A percentile compares a stretch with the other conserved stretches of the same genome.
Evolutionary conservation across 1,140 invertebrate species (phyloP).

Genomic region (Drosophila quadrilineata): DNA sequence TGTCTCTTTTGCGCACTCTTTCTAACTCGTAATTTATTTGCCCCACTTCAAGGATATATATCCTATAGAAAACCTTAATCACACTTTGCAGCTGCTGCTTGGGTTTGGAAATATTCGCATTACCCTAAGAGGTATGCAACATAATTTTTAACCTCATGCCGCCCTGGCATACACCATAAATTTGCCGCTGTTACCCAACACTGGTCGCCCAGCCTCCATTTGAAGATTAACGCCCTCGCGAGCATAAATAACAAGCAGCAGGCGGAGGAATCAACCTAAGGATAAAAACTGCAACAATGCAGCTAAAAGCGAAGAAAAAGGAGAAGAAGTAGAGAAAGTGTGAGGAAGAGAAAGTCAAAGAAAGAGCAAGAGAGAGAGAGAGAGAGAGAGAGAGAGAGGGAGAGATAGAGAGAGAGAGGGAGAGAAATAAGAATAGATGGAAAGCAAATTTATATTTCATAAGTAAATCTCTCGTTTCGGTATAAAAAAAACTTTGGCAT

Average conservation of each 20-base stretch:
- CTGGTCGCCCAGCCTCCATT: constrained; percentile 28
- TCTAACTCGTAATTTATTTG: constrained; percentile 14
- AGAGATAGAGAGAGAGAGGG: not conserved
- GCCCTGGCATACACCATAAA: constrained; percentile 47
- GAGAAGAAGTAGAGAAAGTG: not conserved
- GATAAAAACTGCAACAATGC: constrained; percentile 14
- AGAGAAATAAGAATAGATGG: not conserved
- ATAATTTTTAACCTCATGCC: constrained; percentile 54
- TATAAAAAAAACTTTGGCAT: constrained; percentile 37
- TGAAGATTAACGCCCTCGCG: constrained; percentile 45
- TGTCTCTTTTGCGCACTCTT: not conserved
- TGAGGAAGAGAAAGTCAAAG: too few species aligned
- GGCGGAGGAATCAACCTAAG: too few species aligned
- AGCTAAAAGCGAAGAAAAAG: not conserved
- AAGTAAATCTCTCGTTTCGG: constrained; percentile 45
- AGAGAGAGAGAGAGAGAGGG: not conserved
- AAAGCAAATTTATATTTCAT: constrained; percentile 63
- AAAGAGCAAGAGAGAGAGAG: not conserved
- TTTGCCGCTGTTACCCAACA: constrained; percentile 35
- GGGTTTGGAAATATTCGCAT: constrained; percentile 36
- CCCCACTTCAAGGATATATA: constrained; percentile 41
- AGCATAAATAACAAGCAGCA: constrained; percentile 58
- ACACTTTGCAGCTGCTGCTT: constrained; percentile 38
- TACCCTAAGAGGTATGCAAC: constrained; percentile 45
- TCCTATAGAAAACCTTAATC: constrained; percentile 57